Evolutionary conservation across 2,888 invertebrate species (phyloP).

Genomic region (Caenorhabditis angaria): DNA sequence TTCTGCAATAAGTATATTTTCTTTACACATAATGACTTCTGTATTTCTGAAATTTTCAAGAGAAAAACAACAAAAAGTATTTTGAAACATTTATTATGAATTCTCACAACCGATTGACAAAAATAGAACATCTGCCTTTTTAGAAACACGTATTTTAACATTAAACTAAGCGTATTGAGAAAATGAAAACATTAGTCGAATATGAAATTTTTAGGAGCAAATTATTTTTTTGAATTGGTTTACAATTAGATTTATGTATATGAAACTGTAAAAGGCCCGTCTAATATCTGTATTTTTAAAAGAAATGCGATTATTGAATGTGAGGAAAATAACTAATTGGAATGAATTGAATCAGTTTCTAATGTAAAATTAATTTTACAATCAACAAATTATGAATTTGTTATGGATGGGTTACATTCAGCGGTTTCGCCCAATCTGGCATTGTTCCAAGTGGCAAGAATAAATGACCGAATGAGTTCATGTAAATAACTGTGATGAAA

Average conservation of each 20-base stretch:
- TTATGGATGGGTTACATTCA: slow-evolving; percentile 16
- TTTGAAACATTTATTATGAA: not conserved
- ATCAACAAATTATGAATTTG: not conserved
- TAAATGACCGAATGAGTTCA: slow-evolving; percentile 49
- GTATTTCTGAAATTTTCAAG: too few species aligned
- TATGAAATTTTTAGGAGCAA: not conserved
- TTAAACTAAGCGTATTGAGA: not conserved
- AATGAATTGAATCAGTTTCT: not conserved
- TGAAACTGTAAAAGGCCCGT: not conserved
- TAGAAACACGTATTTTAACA: not conserved
- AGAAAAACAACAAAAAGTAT: too few species aligned
- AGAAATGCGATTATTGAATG: not conserved
- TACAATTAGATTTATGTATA: not conserved
- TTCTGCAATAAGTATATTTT: too few species aligned
- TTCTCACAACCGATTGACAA: not conserved
- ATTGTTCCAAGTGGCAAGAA: slow-evolving; percentile 43
- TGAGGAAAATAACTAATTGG: slow-evolving; percentile 1
- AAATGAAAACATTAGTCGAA: too few species aligned
- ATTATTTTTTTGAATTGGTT: not conserved
- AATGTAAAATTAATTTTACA: not conserved
- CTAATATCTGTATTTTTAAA: not conserved
- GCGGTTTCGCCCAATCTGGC: slow-evolving; percentile 30
- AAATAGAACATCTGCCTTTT: not conserved
- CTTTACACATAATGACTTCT: too few species aligned
- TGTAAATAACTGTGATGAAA: slow-evolving; percentile 49